Evolutionary conservation across 2,888 invertebrate species (phyloP).

Genomic region (Drosophila mercatorum): DNA sequence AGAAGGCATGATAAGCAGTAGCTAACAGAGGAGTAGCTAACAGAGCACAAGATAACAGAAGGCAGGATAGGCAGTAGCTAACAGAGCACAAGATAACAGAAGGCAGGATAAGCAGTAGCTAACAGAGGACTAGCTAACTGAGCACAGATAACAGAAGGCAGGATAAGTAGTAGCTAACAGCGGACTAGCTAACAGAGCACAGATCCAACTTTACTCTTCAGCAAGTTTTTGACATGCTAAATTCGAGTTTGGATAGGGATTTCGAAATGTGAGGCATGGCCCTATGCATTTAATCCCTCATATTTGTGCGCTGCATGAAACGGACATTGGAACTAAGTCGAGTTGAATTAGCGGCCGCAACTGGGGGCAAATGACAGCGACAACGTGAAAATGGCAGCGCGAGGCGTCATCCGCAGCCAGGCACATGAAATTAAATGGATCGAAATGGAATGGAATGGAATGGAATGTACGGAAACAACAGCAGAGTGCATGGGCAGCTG

Average conservation of each 20-base stretch:
- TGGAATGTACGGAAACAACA: background rate
- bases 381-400: background rate
- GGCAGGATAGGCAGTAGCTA: too few species aligned
- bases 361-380: conserved; percentile 1
- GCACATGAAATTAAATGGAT: background rate
- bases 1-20: too few species aligned
- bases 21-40: background rate
- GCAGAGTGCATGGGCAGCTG: background rate
- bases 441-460: conserved; percentile 6
- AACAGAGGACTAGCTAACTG: background rate
- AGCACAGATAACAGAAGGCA: too few species aligned
- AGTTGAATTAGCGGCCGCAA: background rate
- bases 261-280: too few species aligned
- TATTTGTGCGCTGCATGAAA: background rate
- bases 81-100: too few species aligned
- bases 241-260: too few species aligned
- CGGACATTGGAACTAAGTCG: background rate
- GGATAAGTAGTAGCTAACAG: too few species aligned
- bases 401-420: background rate
- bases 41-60: too few species aligned
- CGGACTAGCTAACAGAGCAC: too few species aligned
- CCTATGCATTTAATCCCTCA: background rate
- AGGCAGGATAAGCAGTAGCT: too few species aligned
- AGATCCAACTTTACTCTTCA: too few species aligned
- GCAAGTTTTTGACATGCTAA: too few species aligned